phyloP scores from a whole-genome alignment of 2,888 invertebrate genomes.

The Anoplius nigerrimus region DNA sequence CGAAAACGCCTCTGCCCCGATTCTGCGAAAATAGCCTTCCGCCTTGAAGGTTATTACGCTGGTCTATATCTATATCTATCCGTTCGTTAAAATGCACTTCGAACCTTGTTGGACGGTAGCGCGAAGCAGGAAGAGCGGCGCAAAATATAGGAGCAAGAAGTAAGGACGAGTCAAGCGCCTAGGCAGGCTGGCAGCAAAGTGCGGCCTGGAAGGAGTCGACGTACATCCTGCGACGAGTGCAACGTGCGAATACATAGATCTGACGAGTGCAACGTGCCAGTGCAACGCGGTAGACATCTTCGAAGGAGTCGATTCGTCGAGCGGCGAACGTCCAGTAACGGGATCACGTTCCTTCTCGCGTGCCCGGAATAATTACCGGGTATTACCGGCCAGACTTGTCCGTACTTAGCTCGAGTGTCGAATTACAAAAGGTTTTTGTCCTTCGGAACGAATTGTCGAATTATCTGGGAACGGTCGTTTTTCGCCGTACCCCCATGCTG shows the following conservation, averaged over 20 bases:
- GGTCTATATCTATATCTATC: too few relatives aligned
- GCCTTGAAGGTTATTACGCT: too few relatives aligned
- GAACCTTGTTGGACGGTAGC: too few relatives aligned
- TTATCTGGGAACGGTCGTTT: background rate
- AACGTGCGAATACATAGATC: conserved; percentile 21
- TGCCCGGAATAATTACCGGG: conserved; percentile 60
- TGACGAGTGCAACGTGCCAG: too few relatives aligned
- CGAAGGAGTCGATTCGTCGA: conserved; percentile 21
- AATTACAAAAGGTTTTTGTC: conserved; percentile 30
- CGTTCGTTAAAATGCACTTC: too few relatives aligned
- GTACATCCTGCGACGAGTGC: conserved; percentile 3
- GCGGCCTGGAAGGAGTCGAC: too few relatives aligned
- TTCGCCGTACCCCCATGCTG: background rate
- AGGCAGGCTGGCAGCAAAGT: conserved; percentile 19
- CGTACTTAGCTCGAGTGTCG: conserved; percentile 15
- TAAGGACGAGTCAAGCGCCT: conserved; percentile 8
- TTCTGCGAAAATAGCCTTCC: too few relatives aligned
- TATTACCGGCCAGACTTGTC: conserved; percentile 37
- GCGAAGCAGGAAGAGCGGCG: background rate
- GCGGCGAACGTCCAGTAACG: conserved; percentile 48
- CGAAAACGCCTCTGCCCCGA: too few relatives aligned
- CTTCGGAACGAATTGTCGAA: conserved; percentile 3
- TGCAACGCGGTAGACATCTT: conserved; percentile 25
- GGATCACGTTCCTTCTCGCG: conserved; percentile 59
- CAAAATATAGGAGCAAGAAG: background rate